Base-by-base conservation (phyloP, 2,888 invertebrate genomes). In the Cataglyphis altisquamis region DNA sequence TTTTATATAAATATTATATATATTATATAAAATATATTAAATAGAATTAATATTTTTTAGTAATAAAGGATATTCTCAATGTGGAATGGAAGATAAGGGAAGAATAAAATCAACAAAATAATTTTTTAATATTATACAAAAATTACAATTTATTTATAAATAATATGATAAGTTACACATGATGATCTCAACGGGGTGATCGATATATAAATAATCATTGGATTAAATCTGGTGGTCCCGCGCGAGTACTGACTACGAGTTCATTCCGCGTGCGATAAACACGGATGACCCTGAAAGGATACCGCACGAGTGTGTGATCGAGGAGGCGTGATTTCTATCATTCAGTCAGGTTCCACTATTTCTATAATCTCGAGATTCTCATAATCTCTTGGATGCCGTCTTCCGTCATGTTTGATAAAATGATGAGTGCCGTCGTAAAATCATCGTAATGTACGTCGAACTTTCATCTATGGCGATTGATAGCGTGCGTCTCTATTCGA, bases 91-190 rank as follows among this genome's bases (percentile, higher is more conserved):
- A 41, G n/a, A 55, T 67, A 12, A 67, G 29, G 15, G 1, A 67
- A 4, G 67, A 39, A n/a, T 68, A 29, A 77, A 55, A 18, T 25
- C 3, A 18, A n/a, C n/a, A n/a, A 52, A 39, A 25, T n/a, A 12
- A 25, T 12, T 15, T 41, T 57, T 32, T 57, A 29, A 67, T 72
- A 55, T 90, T 83, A 55, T 91, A 91, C 86, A 91, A 91, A 74
- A 91, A 91, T 91, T 88, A 91, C 75, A 82, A 89, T 91, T 92
- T 91, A 91, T 92, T 91, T 89, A 91, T 92, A 91, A 92, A 91
- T 91, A 91, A 86, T 86, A 73, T 74, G 84, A 89, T 91, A 91
- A 91, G 90, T 91, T 91, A 91, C 90, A 91, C 90, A 91, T 88
- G 87, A 88, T 86, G 66, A 81, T 83, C 87, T 87, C 83, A 62